phyloP scores from a whole-genome alignment of 2,797 vertebrate genomes.

The Trachurus trachurus region DNA sequence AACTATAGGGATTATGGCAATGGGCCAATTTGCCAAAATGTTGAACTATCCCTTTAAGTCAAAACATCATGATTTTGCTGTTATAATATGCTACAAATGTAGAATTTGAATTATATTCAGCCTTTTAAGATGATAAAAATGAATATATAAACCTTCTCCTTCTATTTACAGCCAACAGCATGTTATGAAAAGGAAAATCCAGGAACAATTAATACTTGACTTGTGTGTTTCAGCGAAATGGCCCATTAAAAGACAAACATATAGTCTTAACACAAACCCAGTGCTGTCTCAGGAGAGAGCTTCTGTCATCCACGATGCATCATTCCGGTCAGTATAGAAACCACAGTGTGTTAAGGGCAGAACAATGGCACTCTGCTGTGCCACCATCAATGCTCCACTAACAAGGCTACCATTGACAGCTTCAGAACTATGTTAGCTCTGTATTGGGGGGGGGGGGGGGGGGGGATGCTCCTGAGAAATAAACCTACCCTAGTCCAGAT shows the following conservation, averaged over 20 bases:
- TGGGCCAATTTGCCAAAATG: too few species aligned
- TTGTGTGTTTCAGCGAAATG: conserved; percentile 18
- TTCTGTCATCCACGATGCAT: conserved; percentile 58
- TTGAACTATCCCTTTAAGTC: neutral
- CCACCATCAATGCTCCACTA: conserved; percentile 43
- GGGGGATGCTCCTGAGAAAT: conserved; percentile 18
- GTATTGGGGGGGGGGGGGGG: conserved; percentile 17
- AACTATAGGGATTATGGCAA: too few species aligned
- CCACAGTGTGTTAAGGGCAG: conserved; percentile 62
- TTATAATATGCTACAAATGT: neutral
- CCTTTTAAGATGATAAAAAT: neutral
- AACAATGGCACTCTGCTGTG: conserved; percentile 77
- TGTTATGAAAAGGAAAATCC: neutral
- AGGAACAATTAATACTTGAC: neutral
- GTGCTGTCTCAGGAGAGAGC: conserved; percentile 36
- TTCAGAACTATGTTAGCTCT: conserved; percentile 25
- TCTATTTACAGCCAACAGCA: neutral
- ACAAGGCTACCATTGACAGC: conserved; percentile 69
- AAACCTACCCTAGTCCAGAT: conserved; percentile 3
- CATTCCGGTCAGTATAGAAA: conserved; percentile 63
- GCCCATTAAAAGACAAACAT: conserved; percentile 30
- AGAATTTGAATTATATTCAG: neutral
- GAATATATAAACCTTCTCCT: neutral
- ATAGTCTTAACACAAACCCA: conserved; percentile 38
- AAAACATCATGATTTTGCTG: neutral